A percentile compares a stretch with the other conserved stretches of the same genome.
phyloP scores from a whole-genome alignment of 2,888 invertebrate species.

The Hydroisotoma schaefferi region DNA sequence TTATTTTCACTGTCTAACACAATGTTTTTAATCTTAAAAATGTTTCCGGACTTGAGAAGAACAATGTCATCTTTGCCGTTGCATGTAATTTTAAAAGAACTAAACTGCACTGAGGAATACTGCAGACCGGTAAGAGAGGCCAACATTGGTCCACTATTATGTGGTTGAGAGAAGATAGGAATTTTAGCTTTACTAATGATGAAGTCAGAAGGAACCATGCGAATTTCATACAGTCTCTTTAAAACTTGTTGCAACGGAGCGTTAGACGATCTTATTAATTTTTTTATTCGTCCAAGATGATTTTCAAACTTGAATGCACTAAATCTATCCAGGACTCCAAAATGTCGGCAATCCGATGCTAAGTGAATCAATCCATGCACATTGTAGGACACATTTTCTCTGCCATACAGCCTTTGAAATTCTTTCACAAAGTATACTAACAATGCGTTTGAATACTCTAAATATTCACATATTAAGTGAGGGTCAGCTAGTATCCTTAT shows the following conservation, averaged over 20 bases:
- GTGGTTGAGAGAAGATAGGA: too few relatives aligned
- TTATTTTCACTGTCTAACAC: too few relatives aligned
- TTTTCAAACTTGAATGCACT: slow-evolving; percentile 7
- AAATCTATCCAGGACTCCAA: neutral
- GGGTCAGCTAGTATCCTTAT: neutral
- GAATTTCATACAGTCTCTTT: neutral
- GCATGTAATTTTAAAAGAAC: too few relatives aligned
- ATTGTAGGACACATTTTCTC: slow-evolving; percentile 1
- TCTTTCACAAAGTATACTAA: slow-evolving; percentile 9
- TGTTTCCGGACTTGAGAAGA: too few relatives aligned
- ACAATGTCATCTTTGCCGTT: too few relatives aligned
- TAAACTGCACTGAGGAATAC: too few relatives aligned
- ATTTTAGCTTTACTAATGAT: too few relatives aligned
- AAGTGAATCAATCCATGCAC: neutral
- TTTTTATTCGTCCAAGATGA: neutral
- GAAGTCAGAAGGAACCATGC: too few relatives aligned
- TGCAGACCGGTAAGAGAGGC: too few relatives aligned
- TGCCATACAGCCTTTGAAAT: neutral
- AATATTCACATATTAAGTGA: neutral
- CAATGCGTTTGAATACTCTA: neutral
- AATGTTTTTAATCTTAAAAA: too few relatives aligned
- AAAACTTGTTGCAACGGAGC: neutral
- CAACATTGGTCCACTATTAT: too few relatives aligned
- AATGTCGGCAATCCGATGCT: neutral
- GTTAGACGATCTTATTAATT: neutral